These are phyloP conservation scores for Phylloscopus trochilus DNA, from an alignment of 2,113 vertebrate genomes.

Conservation along the genomic window DNA sequence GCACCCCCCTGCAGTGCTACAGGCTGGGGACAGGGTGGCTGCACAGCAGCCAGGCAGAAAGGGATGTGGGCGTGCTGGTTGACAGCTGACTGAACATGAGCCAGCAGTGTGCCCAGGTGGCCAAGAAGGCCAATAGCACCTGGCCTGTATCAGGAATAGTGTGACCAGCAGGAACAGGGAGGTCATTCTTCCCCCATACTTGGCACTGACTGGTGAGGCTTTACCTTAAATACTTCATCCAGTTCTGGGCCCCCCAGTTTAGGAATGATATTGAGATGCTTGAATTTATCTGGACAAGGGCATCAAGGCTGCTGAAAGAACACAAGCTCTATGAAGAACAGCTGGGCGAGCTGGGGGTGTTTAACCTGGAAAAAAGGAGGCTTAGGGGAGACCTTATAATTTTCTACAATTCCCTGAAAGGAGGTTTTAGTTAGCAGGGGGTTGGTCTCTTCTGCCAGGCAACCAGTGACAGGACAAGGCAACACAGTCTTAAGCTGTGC, in stretches of 20 bases:
- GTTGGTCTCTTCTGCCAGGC: not conserved
- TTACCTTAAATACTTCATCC: not conserved
- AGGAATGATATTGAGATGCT: not conserved
- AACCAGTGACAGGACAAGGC: not conserved
- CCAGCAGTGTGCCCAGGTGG: not conserved
- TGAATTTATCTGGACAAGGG: accelerated
- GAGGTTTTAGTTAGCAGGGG: not conserved
- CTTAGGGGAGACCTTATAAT: too few species aligned
- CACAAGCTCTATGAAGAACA: not conserved
- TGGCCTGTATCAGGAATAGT: not conserved
- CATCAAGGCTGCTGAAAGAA: not conserved
- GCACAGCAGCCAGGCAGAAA: not conserved
- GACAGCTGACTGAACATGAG: not conserved
- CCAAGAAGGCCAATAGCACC: too few species aligned
- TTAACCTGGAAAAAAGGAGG: not conserved
- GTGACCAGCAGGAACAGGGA: not conserved
- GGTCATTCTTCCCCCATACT: not conserved
- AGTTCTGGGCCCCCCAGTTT: accelerated
- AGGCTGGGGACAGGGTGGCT: not conserved
- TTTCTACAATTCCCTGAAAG: not conserved
- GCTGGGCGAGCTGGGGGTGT: not conserved
- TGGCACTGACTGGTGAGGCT: not conserved
- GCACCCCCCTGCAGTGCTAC: accelerated
- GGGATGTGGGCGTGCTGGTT: not conserved
- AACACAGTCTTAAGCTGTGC: not conserved